Base-by-base conservation (phyloP, 2,797 vertebrate genomes). In the Aselliscus stoliczkanus region DNA sequence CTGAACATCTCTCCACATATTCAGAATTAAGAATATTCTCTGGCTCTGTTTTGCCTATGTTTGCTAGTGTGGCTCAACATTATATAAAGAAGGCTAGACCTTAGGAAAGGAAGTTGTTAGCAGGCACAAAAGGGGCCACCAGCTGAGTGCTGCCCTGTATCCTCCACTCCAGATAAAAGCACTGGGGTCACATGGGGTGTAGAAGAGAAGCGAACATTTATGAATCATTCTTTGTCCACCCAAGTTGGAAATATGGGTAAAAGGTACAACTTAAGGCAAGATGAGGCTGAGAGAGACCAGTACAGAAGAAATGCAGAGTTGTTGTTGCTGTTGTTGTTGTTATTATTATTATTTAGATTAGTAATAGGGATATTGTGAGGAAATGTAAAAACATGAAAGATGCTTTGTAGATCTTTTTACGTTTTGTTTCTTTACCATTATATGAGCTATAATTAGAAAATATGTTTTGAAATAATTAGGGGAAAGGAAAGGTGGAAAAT, bases 131-230 rank as follows among this genome's bases (percentile, higher is more conserved):
- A 62, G 31, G 10, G 7, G 12, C 1, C 29, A 56, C 20, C 60
- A 58, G n/a, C 39, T 39, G 18, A 47, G 20, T n/a, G 42, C 20
- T 47, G 6, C 18, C 6, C 20, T 58, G 5, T 23, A 39, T 15
- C 34, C 2, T 72, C 12, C 25, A 70, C 7, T n/a, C 2, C 15
- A 75, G 67, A 58, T n/a, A 67, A 6, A 79, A 72, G 13, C 50
- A 5, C 4, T 10, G 1, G 15, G n/a, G 7, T 42, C 8, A 13
- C 23, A 23, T 5, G 29, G 3, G 37, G 0, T 27, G 25, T 27
- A 6, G 7, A 82, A 70, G 14, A 79, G 7, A 81, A 89, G 47
- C 9, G 5, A 44, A 37, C 25, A 37, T 12, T 56, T 54, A 73
- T 2, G 7, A 60, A 60, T 21, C 29, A 42, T 20, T 58, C 60